Evolutionary conservation across 2,797 vertebrate genomes (phyloP).

Genomic region (Propithecus perrieri): DNA sequence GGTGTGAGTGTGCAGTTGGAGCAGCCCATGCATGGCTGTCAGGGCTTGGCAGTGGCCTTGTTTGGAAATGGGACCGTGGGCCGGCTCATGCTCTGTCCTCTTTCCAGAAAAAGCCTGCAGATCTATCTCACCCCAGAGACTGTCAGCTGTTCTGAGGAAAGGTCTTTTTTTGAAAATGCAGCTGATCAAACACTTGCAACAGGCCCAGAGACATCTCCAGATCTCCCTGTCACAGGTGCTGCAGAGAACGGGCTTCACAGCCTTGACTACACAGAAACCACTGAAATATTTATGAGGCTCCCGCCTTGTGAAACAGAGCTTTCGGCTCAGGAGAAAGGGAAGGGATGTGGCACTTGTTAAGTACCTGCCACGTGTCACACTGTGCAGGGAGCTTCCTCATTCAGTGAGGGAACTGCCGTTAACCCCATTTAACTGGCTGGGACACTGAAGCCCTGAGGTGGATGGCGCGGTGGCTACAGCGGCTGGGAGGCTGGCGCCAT

Average conservation of each 20-base stretch:
- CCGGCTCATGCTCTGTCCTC: background rate
- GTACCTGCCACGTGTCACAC: background rate
- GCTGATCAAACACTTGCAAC: background rate
- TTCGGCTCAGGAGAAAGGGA: background rate
- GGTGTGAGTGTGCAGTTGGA: background rate
- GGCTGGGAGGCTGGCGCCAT: too few relatives aligned
- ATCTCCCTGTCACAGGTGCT: background rate
- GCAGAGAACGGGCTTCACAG: background rate
- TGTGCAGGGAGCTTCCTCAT: background rate
- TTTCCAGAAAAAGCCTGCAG: conserved; percentile 10
- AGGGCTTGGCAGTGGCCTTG: too few relatives aligned
- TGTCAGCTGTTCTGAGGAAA: background rate
- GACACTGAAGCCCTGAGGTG: background rate
- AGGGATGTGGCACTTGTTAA: background rate
- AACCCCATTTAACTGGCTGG: background rate
- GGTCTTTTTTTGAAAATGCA: background rate
- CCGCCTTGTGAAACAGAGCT: background rate
- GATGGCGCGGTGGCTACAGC: background rate
- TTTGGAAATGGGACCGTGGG: background rate
- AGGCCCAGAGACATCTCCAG: background rate
- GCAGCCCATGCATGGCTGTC: background rate
- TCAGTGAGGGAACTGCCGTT: background rate
- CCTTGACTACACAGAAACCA: background rate
- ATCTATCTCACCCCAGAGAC: background rate
- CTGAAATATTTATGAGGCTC: conserved; percentile 66